Percentiles rank a stretch among this genome's conserved stretches.
Evolutionary conservation across 2,113 vertebrate genomes (phyloP).

Genomic region (Thunnus thynnus): DNA sequence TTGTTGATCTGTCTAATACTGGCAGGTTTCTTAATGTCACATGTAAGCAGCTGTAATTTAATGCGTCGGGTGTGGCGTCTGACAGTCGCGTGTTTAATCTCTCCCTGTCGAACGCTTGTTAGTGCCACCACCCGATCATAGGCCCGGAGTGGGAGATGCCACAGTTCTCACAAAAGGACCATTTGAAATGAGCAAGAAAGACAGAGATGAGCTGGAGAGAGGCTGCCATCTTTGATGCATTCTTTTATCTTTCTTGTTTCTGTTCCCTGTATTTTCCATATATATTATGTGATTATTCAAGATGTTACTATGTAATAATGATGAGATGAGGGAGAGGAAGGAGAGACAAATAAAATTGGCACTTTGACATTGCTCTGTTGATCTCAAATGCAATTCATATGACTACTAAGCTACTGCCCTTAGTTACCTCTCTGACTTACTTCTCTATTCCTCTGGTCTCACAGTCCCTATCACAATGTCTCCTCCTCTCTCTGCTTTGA

Average conservation of each 20-base stretch:
- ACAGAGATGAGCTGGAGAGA: conserved; percentile 26
- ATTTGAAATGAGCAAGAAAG: conserved; percentile 56
- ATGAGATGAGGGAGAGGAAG: background rate
- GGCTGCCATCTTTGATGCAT: conserved; percentile 47
- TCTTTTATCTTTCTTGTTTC: conserved; percentile 47
- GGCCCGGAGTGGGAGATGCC: conserved; percentile 61
- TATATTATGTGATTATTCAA: conserved; percentile 20
- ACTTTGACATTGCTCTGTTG: conserved; percentile 45
- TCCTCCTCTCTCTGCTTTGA: conserved; percentile 29
- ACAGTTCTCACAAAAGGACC: conserved; percentile 46
- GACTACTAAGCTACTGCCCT: conserved; percentile 69
- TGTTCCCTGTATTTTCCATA: conserved; percentile 21
- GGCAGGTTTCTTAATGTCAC: conserved; percentile 75
- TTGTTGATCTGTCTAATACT: conserved; percentile 54
- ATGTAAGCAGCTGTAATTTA: conserved; percentile 79
- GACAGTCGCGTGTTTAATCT: conserved; percentile 75
- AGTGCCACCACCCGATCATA: conserved; percentile 74
- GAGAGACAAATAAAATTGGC: background rate
- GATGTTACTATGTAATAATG: conserved; percentile 23
- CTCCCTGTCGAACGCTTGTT: conserved; percentile 64
- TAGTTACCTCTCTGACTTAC: conserved; percentile 72
- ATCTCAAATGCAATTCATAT: conserved; percentile 44
- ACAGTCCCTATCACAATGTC: conserved; percentile 20
- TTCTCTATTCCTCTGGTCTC: conserved; percentile 55
- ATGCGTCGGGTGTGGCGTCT: conserved; percentile 70